Percentiles rank a stretch among this genome's conserved stretches.
Evolutionary conservation across 2,888 invertebrate genomes (phyloP).

Genomic region (Ernsta delagoae): DNA sequence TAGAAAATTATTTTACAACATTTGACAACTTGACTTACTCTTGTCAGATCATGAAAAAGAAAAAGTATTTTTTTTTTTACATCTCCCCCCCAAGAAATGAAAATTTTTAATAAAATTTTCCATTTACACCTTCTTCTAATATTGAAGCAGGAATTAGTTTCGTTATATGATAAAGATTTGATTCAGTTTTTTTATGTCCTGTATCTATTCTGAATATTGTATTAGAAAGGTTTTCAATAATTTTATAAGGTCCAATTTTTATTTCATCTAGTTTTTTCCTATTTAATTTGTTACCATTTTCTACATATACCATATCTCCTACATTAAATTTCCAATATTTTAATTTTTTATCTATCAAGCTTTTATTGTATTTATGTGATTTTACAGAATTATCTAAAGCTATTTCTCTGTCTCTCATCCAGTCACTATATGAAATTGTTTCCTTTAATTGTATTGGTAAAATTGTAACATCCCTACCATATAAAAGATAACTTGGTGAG

Average conservation of each 20-base stretch:
- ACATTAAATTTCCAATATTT: conserved; percentile 35
- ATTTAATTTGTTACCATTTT: conserved; percentile 40
- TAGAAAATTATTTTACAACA: too few species aligned
- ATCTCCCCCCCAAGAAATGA: too few species aligned
- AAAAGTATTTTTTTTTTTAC: too few species aligned
- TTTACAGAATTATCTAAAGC: conserved; percentile 47
- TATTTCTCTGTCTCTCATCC: conserved; percentile 40
- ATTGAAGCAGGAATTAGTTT: conserved; percentile 42
- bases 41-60: too few species aligned
- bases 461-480: conserved; percentile 46
- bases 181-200: conserved; percentile 40
- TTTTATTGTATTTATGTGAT: conserved; percentile 48
- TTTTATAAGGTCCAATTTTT: conserved; percentile 39
- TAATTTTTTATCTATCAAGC: conserved; percentile 40
- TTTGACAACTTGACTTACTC: too few species aligned
- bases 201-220: conserved; percentile 15
- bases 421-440: conserved; percentile 41
- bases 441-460: conserved; percentile 45
- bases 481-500: conserved; percentile 48
- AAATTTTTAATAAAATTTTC: too few species aligned
- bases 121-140: background rate
- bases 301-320: conserved; percentile 35
- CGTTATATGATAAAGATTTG: conserved; percentile 43
- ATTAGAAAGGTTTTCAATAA: conserved; percentile 39
- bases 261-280: conserved; percentile 40